phyloP scores from a whole-genome alignment of 2,888 invertebrate genomes.

The Cremastinae sp. region DNA sequence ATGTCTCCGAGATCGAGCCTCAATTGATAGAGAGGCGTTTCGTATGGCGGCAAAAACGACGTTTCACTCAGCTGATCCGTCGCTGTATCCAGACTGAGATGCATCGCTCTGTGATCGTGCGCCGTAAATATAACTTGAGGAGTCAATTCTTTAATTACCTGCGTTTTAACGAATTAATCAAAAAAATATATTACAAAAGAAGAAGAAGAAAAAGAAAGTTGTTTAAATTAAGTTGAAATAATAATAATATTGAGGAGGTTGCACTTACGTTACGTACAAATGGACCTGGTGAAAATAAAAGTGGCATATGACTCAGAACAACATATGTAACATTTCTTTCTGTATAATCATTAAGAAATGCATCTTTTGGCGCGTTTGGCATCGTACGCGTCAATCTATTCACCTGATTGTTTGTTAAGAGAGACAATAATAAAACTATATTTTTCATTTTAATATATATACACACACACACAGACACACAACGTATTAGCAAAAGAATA shows the following conservation, averaged over 20 bases:
- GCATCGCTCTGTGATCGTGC: constrained; percentile 86
- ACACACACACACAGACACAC: too few relatives aligned
- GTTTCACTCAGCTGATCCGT: constrained; percentile 77
- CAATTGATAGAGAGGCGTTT: constrained; percentile 80
- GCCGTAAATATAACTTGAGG: constrained; percentile 88
- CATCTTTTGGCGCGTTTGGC: constrained; percentile 81
- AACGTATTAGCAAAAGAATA: too few relatives aligned
- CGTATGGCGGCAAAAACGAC: constrained; percentile 73
- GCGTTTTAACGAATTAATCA: constrained; percentile 64
- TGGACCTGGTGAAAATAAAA: constrained; percentile 82
- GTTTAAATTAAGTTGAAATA: background rate
- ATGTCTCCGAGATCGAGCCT: constrained; percentile 80
- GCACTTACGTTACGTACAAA: constrained; percentile 82
- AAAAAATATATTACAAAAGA: background rate
- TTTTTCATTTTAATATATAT: constrained; percentile 8
- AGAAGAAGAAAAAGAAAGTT: background rate
- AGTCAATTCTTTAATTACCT: constrained; percentile 85
- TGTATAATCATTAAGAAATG: constrained; percentile 78
- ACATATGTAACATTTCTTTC: constrained; percentile 83
- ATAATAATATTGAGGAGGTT: too few relatives aligned
- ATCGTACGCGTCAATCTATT: constrained; percentile 86
- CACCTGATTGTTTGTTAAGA: too few relatives aligned
- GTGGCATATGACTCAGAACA: constrained; percentile 88
- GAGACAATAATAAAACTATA: constrained; percentile 21
- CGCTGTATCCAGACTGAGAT: constrained; percentile 77